Base-by-base conservation (phyloP, 30 jellyfish, hydroid and myxozoan species). In the Hydractinia symbiolongicarpus region DNA sequence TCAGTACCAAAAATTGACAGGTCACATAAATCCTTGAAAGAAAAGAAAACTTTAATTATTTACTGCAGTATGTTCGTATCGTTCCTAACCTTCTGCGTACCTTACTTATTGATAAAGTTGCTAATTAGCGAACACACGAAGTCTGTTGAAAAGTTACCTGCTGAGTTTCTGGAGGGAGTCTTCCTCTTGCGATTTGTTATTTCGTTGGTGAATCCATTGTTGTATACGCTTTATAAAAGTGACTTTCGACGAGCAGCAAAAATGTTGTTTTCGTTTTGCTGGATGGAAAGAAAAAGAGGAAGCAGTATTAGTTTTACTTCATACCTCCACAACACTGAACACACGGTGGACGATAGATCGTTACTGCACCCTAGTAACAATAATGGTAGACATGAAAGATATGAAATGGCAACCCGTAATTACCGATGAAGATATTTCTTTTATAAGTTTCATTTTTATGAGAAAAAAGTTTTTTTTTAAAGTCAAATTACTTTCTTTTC, bases 51-150 rank as follows among this genome's bases (percentile, higher is more conserved):
- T 16, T 54, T 80, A 40, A 66, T 80, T 30, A 70, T 66, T 5
- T 61, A 80, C 44, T 51, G 85, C 50, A 67, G 53, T 4, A 80
- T 80, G 88, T 80, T 55, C 50, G 87, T 66, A 52, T 80, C 72
- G 30, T 80, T 80, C 60, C 70, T 80, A 40, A 17, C 67, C 19
- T 80, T 80, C n/a, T 55, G 88, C 58, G 84, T 30, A 50, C 88
- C 88, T 7, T 80, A 80, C 51, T 80, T 80, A 54, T 6, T 67
- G 70, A 85, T 80, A 52, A 80, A 74, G 54, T 17, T 55, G 14
- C 4, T 74, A 5, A 50, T 74, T 9, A 20, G 83, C 15, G 51
- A 49, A 53, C 7, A 50, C 6, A 51, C 19, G 16, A 64, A 51
- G 57, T 73, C 81, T 54, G 10, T 64, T 72, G 84, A 55, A 14